phyloP scores from a whole-genome alignment of 2,888 invertebrate genomes.

The Ptilodon capucinus region DNA sequence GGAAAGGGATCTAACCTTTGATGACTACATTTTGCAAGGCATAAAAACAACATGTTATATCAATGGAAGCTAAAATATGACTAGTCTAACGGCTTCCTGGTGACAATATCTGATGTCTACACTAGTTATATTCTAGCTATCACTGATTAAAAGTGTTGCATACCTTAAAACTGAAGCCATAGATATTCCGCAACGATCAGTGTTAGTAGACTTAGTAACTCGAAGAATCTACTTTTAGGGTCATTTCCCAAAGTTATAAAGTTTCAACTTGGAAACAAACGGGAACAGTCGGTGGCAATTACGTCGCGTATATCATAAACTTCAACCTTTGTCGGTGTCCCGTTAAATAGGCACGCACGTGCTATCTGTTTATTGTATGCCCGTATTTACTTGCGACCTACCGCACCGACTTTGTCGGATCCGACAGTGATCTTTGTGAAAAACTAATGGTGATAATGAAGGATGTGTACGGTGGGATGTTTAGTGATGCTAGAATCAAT shows the following conservation, averaged over 20 bases:
- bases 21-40: no score
- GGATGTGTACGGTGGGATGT: slow-evolving; percentile 33
- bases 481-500: slow-evolving; percentile 11
- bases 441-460: slow-evolving; percentile 46
- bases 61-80: no score
- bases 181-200: no score
- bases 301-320: slow-evolving; percentile 34
- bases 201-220: no score
- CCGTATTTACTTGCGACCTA: slow-evolving; percentile 58
- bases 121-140: no score
- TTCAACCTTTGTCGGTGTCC: slow-evolving; percentile 46
- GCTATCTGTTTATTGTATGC: slow-evolving; percentile 52
- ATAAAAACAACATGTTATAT: no score
- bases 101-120: no score
- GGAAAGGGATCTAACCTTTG: no score
- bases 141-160: no score
- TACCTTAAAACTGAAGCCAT: no score
- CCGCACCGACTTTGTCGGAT: slow-evolving; percentile 45
- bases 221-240: background rate
- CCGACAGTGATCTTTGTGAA: slow-evolving; percentile 22
- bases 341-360: slow-evolving; percentile 50
- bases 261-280: background rate
- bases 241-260: background rate
- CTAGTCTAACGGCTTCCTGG: no score
- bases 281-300: slow-evolving; percentile 6